phyloP scores from a whole-genome alignment of 2,797 vertebrate genomes.

The Dendrocincla tyrannina region DNA sequence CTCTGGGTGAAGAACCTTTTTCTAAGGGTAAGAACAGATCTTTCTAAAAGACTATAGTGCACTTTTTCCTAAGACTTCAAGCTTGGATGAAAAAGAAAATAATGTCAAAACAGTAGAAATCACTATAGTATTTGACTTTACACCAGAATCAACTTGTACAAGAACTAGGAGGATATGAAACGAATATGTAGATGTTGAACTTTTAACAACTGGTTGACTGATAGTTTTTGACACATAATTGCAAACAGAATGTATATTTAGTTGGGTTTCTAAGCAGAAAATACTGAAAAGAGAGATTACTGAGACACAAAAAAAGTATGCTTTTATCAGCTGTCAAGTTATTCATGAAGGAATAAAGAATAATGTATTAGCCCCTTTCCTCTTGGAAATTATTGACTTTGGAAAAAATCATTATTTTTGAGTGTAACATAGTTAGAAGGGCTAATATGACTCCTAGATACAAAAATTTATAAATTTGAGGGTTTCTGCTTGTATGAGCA shows the following conservation, averaged over 20 bases:
- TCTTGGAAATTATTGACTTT: background rate
- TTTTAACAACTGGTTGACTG: conserved; percentile 19
- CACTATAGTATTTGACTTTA: background rate
- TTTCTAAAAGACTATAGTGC: background rate
- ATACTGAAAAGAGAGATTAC: background rate
- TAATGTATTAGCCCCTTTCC: background rate
- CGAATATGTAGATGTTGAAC: conserved; percentile 38
- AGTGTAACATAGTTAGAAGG: background rate
- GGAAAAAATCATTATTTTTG: background rate
- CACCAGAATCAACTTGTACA: background rate
- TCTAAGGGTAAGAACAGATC: background rate
- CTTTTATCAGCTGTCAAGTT: background rate
- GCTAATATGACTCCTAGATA: background rate
- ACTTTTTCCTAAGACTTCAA: background rate
- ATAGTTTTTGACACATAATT: conserved; percentile 30
- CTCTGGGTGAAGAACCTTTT: background rate
- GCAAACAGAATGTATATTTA: conserved; percentile 26
- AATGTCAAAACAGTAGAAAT: conserved; percentile 21
- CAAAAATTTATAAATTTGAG: background rate
- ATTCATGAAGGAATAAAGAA: background rate
- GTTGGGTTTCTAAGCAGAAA: conserved; percentile 8
- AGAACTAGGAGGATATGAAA: background rate
- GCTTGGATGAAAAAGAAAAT: background rate
- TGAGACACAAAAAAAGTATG: background rate
- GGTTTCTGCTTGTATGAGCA: background rate